A percentile compares a stretch with the other conserved stretches of the same genome.
Conservation (phyloP, 2,113 vertebrate species). For the Microcebus murinus region DNA sequence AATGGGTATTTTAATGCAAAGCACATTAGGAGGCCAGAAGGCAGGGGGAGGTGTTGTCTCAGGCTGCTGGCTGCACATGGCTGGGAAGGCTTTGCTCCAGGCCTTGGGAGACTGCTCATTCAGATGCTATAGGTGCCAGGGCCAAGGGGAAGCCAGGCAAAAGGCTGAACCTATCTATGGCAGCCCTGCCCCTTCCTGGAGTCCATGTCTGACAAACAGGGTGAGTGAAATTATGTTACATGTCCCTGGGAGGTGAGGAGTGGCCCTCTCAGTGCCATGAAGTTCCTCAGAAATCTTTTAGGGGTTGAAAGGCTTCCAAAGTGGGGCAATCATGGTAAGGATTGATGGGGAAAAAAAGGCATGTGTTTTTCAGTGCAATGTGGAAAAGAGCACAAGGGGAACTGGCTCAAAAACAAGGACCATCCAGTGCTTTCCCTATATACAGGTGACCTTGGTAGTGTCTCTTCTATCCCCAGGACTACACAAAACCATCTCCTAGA, state of each 20-base stretch:
- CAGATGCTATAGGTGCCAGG: background rate
- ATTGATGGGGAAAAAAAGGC: background rate
- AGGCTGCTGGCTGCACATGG: slow-evolving; percentile 55
- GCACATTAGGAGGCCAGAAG: slow-evolving; percentile 29
- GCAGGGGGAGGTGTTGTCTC: slow-evolving; percentile 39
- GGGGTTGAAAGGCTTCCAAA: background rate
- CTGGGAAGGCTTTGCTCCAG: slow-evolving; percentile 50
- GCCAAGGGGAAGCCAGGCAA: background rate
- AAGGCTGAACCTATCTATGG: background rate
- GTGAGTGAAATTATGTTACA: background rate
- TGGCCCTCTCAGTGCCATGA: background rate
- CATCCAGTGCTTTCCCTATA: background rate
- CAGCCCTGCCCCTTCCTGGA: background rate
- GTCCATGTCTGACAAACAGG: background rate
- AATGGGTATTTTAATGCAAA: slow-evolving; percentile 68
- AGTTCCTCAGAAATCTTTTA: background rate
- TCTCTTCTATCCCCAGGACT: background rate
- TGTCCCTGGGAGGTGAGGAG: background rate
- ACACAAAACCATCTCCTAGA: background rate
- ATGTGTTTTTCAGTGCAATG: background rate
- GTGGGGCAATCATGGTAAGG: background rate
- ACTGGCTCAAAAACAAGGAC: background rate
- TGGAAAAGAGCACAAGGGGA: background rate
- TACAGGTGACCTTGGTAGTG: background rate
- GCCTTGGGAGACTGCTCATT: slow-evolving; percentile 51